Evolutionary conservation across 1,140 invertebrate genomes (phyloP), one percentile per base, ranked within the genome.

Genomic region (Plectus sambesii): DNA sequence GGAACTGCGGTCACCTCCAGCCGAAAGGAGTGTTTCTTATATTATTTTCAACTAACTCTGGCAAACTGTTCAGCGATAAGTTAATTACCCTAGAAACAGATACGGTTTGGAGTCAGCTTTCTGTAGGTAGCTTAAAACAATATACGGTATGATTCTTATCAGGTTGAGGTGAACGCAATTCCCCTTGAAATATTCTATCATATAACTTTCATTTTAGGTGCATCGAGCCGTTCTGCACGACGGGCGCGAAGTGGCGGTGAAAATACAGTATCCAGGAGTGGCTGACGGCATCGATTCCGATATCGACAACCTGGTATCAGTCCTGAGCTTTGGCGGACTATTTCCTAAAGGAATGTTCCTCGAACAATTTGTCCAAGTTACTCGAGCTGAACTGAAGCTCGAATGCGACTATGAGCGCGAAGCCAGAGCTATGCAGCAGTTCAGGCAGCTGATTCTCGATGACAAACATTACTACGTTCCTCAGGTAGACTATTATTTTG

Each of bases 351-450:
- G 78, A 27, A 80, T 98, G 76, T 98, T 93, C 73, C 81, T 96
- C 25, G 88, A 98, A 49, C 90, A 87, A 70, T 76, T 96, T 9
- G 84, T 92, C 24, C n/a, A 79, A 61, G 89, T 97, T 5, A 90
- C 90, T 0, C 88, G 92, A 70, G 77, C 81, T 51, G 94, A 99
- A 74, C 73, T 99, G 2, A 76, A 80, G 0, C 92, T 87, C 85
- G 94, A 99, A 77, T 92, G 96, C 22, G 87, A 99, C 76, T 99
- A 99, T 66, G 61, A 78, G 0, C 75, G 90, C 46, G 94, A 99
- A 76, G 86, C 87, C 1, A 78, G 86, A 58, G 93, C 85, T 68
- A 83, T 84, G 0, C 81, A 74, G 58, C 83, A 80, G 68, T 89
- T 86, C 69, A 81, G 81, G 59, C 66, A 81, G 43, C 70, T 94